Evolutionary conservation across 2,797 vertebrate genomes (phyloP).

Genomic region (Microchirus variegatus): DNA sequence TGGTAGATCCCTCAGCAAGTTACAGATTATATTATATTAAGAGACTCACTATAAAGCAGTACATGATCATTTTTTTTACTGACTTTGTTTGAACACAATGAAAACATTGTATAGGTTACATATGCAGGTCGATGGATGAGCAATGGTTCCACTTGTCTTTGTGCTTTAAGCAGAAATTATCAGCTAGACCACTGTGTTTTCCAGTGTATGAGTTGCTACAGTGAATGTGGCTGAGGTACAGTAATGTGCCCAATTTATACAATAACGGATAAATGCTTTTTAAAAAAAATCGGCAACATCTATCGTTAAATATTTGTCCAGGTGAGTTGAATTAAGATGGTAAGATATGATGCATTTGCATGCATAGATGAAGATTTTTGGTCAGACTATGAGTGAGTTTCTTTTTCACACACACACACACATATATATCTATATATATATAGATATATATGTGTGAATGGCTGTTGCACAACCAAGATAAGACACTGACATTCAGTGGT

Average conservation of each 20-base stretch:
- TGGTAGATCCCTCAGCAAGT: constrained; percentile 66
- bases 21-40: constrained; percentile 45
- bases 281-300: constrained; percentile 20
- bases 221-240: constrained; percentile 63
- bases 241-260: constrained; percentile 44
- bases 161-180: constrained; percentile 60
- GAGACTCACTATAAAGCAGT: constrained; percentile 37
- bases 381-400: constrained; percentile 55
- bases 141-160: constrained; percentile 51
- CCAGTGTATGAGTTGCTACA: constrained; percentile 61
- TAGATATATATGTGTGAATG: constrained; percentile 65
- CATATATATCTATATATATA: no score
- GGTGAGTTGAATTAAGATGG: constrained; percentile 19
- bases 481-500: constrained; percentile 60
- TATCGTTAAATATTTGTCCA: constrained; percentile 22
- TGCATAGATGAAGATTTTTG: constrained; percentile 73
- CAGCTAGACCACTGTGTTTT: constrained; percentile 26
- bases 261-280: constrained; percentile 37
- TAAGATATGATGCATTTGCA: constrained; percentile 56
- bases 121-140: constrained; percentile 45
- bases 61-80: constrained; percentile 26
- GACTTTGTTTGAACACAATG: constrained; percentile 29
- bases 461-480: constrained; percentile 56
- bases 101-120: constrained; percentile 38
- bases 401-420: constrained; percentile 1